phyloP scores from a whole-genome alignment of 2,888 invertebrate species.

The Sisyra terminalis region DNA sequence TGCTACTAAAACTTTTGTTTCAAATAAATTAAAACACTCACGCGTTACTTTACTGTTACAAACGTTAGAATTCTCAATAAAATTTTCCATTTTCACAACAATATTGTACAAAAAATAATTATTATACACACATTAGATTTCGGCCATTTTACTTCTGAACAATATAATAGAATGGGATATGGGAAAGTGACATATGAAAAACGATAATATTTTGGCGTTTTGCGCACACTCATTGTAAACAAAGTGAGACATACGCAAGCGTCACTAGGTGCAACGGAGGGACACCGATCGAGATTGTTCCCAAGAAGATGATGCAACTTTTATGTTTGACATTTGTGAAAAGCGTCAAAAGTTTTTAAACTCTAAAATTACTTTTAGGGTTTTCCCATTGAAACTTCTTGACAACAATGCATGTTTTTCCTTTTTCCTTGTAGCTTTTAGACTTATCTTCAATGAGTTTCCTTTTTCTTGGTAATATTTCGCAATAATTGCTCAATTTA shows the following conservation, averaged over 20 bases:
- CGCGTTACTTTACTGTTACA: background rate
- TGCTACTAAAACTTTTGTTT: background rate
- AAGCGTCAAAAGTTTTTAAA: too few species aligned
- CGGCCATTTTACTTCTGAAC: constrained; percentile 1
- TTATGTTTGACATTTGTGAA: too few species aligned
- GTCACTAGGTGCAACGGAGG: background rate
- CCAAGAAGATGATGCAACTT: background rate
- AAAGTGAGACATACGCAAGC: background rate
- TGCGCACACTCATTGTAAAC: background rate
- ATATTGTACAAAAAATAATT: background rate
- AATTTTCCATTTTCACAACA: constrained; percentile 2
- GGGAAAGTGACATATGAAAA: background rate
- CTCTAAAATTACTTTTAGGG: too few species aligned
- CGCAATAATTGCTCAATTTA: background rate
- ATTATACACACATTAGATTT: constrained; percentile 4
- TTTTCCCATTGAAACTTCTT: too few species aligned
- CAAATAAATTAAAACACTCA: background rate
- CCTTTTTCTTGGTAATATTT: background rate
- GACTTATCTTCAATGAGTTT: too few species aligned
- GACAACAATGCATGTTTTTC: too few species aligned
- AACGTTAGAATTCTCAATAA: background rate
- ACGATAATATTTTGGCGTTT: background rate
- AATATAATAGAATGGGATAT: background rate
- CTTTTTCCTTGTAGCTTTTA: too few species aligned
- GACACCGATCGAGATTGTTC: background rate